phyloP scores from a whole-genome alignment of 2,797 vertebrate genomes.

The Sciurus carolinensis region DNA sequence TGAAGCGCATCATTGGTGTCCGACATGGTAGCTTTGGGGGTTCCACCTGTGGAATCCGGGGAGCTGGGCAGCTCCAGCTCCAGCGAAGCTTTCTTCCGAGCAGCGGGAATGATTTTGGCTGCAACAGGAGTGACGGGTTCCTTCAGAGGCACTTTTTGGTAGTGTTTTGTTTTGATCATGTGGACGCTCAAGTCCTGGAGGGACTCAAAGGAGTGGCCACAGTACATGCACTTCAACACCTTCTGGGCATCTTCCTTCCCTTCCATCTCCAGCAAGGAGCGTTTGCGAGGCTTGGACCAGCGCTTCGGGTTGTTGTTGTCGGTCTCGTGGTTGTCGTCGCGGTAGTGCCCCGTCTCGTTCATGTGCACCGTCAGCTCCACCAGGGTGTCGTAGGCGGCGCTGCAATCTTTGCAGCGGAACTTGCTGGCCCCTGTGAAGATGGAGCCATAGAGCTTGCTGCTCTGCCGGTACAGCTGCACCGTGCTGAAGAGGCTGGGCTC shows the following conservation, averaged over 20 bases:
- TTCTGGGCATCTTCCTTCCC: slow-evolving; percentile 99
- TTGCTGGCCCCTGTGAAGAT: slow-evolving; percentile 99
- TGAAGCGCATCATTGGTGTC: slow-evolving; percentile 94
- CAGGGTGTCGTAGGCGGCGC: slow-evolving; percentile 97
- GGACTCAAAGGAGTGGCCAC: slow-evolving; percentile 99
- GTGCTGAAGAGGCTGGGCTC: slow-evolving; percentile 99
- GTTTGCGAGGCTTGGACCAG: slow-evolving; percentile 99
- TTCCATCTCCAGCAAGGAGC: slow-evolving; percentile 99
- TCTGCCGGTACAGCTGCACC: slow-evolving; percentile 98
- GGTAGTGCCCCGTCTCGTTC: slow-evolving; percentile 99
- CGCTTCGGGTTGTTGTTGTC: slow-evolving; percentile 96
- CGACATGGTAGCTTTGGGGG: slow-evolving; percentile 89
- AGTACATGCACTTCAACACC: slow-evolving; percentile 99
- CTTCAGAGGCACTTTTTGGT: slow-evolving; percentile 99
- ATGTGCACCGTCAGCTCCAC: slow-evolving; percentile 99
- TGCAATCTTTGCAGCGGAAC: slow-evolving; percentile 99
- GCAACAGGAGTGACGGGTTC: slow-evolving; percentile 98
- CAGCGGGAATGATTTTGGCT: slow-evolving; percentile 96
- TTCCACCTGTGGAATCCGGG: slow-evolving; percentile 96
- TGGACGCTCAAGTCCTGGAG: slow-evolving; percentile 99
- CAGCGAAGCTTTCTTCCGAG: slow-evolving; percentile 95
- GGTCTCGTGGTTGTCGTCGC: slow-evolving; percentile 98
- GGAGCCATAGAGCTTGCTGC: slow-evolving; percentile 98
- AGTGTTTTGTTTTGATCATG: slow-evolving; percentile 99
- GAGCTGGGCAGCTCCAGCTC: slow-evolving; percentile 98